Base-by-base conservation (phyloP, 2,113 vertebrate genomes). In the Galemys pyrenaicus region DNA sequence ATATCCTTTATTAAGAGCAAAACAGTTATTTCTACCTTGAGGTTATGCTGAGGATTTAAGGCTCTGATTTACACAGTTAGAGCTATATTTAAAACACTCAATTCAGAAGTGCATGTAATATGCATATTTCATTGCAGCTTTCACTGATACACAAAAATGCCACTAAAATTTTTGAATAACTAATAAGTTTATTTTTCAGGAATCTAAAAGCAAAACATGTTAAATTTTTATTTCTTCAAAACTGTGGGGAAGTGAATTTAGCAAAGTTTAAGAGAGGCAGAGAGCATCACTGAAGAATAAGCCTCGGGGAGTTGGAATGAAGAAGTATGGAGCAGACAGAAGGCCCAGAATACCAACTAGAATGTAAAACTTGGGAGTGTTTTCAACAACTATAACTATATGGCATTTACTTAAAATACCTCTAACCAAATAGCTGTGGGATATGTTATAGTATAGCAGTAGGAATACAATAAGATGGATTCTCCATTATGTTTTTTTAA, bases 401-500 rank as follows among this genome's bases (percentile, higher is more conserved):
- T n/a, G 56, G 46, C 68, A 46, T 65, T 86, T 81, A 41, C n/a
- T 41, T 91, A 32, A 86, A 54, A 64, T n/a, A 60, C 24, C 56
- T 73, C 46, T 86, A 60, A 68, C 46, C 39, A 86, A 32, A 68
- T 79, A 74, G 15, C 74, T 49, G 5, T 71, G 26, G 17, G 71
- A 70, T 26, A 39, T 71, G 51, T 35, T 78, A 7, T 67, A 70
- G 32, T 70, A 10, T 67, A 70, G 26, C 35, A 83, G 26, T 62
- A 51, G 51, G 19, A 75, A 44, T 70, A 8, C 46, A 83, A 62
- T 49, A 83, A 54, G 30, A 35, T 70, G 64, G 41, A 71, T 84
- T 92, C 79, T 78, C 64, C 19, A 65, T 32, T 15, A 46, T 91
- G 20, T 65, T 77, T 58, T 83, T 88, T 94, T 16, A 77, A 79